These are phyloP conservation scores for Lytechinus variegatus DNA, from an alignment of 35 echinoderm and acorn worm species.

Conservation along the genomic window DNA sequence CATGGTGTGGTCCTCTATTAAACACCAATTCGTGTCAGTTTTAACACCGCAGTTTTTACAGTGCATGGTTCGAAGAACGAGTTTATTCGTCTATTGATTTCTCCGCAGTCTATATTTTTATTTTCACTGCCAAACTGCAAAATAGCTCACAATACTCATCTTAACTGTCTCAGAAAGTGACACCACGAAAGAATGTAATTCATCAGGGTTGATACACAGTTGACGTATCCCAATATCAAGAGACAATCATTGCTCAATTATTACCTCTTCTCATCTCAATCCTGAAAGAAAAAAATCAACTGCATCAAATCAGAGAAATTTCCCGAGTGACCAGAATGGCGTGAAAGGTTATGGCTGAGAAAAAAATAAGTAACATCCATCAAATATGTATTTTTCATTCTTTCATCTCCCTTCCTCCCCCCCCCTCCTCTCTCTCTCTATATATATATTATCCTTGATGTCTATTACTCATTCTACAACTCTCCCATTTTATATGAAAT, in stretches of 20 bases:
- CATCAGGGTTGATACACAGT: background rate
- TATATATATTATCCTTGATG: background rate
- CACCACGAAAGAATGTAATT: background rate
- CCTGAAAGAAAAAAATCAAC: background rate
- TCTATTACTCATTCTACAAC: background rate
- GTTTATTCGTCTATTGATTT: no score
- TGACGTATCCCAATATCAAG: background rate
- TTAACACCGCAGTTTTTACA: no score
- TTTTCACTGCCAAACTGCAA: background rate
- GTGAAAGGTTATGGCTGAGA: constrained; percentile 15
- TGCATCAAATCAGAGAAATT: background rate
- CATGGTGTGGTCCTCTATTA: no score
- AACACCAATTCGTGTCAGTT: no score
- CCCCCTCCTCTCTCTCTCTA: background rate
- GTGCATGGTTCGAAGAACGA: no score
- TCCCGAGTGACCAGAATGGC: background rate
- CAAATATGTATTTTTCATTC: background rate
- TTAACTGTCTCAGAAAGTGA: background rate
- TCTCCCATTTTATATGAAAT: background rate
- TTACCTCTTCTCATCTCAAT: background rate
- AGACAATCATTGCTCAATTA: background rate
- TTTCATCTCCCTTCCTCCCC: background rate
- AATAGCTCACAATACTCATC: background rate
- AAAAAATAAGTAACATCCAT: background rate
- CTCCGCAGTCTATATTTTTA: background rate